Evolutionary conservation across 53 echinoderm and acorn worm genomes (phyloP).

Genomic region (Henricia sp.): DNA sequence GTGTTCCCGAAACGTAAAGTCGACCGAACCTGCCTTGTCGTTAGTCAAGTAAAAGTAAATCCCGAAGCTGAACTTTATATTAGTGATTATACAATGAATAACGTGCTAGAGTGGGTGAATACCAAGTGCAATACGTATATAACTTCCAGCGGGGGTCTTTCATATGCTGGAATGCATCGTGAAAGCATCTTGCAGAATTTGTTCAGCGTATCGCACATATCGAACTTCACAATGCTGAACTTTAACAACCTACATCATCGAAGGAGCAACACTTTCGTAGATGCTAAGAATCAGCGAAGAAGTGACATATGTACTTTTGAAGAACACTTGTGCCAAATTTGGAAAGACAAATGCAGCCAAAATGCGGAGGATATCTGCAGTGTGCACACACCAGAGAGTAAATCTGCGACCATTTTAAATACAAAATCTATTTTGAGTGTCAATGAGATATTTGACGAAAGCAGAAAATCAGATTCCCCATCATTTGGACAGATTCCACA

Average conservation of each 20-base stretch:
- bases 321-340: not conserved
- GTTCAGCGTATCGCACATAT: conserved; percentile 57
- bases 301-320: no score
- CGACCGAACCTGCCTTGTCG: conserved; percentile 71
- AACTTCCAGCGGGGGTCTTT: conserved; percentile 50
- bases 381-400: not conserved
- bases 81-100: conserved; percentile 30
- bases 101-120: conserved; percentile 79
- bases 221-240: conserved; percentile 61
- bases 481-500: conserved; percentile 24
- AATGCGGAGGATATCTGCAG: conserved; percentile 2
- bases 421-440: not conserved
- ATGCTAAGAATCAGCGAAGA: not conserved
- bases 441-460: not conserved
- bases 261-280: not conserved
- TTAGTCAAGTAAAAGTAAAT: not conserved
- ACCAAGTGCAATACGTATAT: conserved; percentile 71
- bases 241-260: not conserved
- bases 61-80: conserved; percentile 68
- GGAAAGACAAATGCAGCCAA: not conserved
- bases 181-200: conserved; percentile 73
- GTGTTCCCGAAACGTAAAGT: conserved; percentile 64
- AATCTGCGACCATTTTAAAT: not conserved
- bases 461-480: not conserved
- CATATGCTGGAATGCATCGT: conserved; percentile 68